Evolutionary conservation across 2,888 invertebrate species (phyloP), one percentile per base, ranked within the genome.

Genomic region (Lasius fuliginosus): DNA sequence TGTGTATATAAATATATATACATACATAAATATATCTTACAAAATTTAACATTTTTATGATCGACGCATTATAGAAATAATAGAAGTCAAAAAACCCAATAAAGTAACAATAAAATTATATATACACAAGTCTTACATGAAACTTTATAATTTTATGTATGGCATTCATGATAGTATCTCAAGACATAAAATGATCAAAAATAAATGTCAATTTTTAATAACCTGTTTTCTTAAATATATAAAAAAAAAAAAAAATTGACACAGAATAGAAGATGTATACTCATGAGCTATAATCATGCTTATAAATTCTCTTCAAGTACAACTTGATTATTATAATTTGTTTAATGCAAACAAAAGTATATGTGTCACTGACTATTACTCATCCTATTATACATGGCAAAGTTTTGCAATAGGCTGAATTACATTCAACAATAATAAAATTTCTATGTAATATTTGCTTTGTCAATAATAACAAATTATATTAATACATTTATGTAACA

Each of bases 1-100:
- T n/a, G 23, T n/a, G 12, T 81, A 46, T 30, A 62, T n/a, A 53
- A 8, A 12, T 23, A 53, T 75, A 23, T 46, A 76, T 81, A 69
- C 76, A 67, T 75, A 68, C 73, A 82, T 40, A n/a, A 40, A 69
- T 71, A 68, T 62, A 42, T 75, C 62, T 71, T 85, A 83, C 64
- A 87, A 73, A 53, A 71, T 74, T 46, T 79, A 79, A 84, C 53
- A 33, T 73, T 58, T 69, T 36, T 23, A 75, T 18, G n/a, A 81
- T 27, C 56, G 15, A 58, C 36, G 69, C 71, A 76, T n/a, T 46
- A 64, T 83, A 58, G 67, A 71, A 86, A 83, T 53, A 82, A 74
- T 49, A 74, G 30, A 30, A 49, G 18, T 49, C 18, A 36, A 75
- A 71, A 46, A 81, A 71, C 15, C 58, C 27, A 73, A 46, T 77